Base-by-base conservation (phyloP, 2,113 vertebrate genomes). In the Mungos mungo region DNA sequence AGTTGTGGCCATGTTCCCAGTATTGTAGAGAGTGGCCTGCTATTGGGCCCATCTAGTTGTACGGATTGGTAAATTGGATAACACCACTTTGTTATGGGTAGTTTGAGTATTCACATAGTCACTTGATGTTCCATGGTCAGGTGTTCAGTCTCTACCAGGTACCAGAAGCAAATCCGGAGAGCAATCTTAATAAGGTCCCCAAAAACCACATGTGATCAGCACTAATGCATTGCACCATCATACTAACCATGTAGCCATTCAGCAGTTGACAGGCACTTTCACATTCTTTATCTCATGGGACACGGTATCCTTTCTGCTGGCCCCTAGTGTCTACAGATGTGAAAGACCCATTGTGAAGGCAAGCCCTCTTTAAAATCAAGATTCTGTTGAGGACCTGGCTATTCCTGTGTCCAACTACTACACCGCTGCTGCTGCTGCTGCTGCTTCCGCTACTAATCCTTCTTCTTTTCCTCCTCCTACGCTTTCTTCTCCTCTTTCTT, bases 321-420 rank as follows among this genome's bases (percentile, higher is more conserved):
- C n/a, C 74, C 33, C 57, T n/a, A 14, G 14, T 38, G 18, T 41
- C 25, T 33, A 7, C 52, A 35, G 14, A 66, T 16, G 25, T 5
- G 5, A 71, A 18, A 74, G 14, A 15, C 31, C 54, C 25, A 38
- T 23, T 3, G 27, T 4, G 7, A 12, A 15, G 29, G 63, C 21
- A 0, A 11, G n/a, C 2, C 27, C 23, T 4, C 57, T 21, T 19
- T 57, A 10, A 6, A n/a, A 29, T 0, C 0, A 2, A 23, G 69
- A 29, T 16, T 47, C 23, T 38, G 1, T 3, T 7, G 19, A 79
- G 45, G 29, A 33, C 45, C 76, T 79, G 29, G 45, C 45, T 33
- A 25, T 5, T 38, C 18, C 35, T 21, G 27, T 76, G 38, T 13
- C 0, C 69, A 12, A 72, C 33, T n/a, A 19, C 68, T 69, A 23